Base-by-base conservation (phyloP, 2,113 vertebrate species). In the Steatornis caripensis region DNA sequence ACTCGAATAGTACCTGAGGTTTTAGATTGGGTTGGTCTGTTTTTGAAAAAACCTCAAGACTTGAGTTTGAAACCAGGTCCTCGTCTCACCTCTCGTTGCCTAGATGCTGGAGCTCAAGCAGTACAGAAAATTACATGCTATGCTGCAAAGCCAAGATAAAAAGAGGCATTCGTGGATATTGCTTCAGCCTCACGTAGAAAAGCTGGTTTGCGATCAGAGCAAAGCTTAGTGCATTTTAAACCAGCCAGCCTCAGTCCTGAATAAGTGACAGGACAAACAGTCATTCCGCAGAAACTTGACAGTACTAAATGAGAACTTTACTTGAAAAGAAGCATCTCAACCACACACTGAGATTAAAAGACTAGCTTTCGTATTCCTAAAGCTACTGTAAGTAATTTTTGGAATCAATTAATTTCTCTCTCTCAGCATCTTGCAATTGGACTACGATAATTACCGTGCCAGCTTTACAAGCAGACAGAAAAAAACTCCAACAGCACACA, bases 1-100 rank as follows among this genome's bases (percentile, higher is more conserved):
- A 65, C 57, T 82, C 3, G 0, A 93, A 69, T 58, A 76, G 29
- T 16, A 82, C 37, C 57, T 9, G 65, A 61, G 46, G 53, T 21
- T 91, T 84, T 34, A 32, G 41, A 55, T 0, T 34, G 36, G 34
- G 48, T 32, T 91, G 77, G 69, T 66, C 30, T 78, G 57, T 62
- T 93, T 71, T 1, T n/a, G n/a, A n/a, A 53, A 84, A 71, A 78
- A 66, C 46, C 10, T 15, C 68, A 76, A 96, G 78, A 60, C 39
- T 64, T 57, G 54, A 75, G 72, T 68, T 61, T 88, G 92, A 96
- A 97, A 92, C 68, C 87, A 91, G 91, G 96, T 96, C 90, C 87
- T 97, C 95, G 95, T 89, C 91, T 97, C 93, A 93, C 82, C 95
- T 92, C 91, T 37, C 6, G 58, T 84, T 97, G 93, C 89, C 94